These are phyloP conservation scores for Lasaia peninsularis DNA, from an alignment of 1,140 invertebrate species.

Conservation along the genomic window DNA sequence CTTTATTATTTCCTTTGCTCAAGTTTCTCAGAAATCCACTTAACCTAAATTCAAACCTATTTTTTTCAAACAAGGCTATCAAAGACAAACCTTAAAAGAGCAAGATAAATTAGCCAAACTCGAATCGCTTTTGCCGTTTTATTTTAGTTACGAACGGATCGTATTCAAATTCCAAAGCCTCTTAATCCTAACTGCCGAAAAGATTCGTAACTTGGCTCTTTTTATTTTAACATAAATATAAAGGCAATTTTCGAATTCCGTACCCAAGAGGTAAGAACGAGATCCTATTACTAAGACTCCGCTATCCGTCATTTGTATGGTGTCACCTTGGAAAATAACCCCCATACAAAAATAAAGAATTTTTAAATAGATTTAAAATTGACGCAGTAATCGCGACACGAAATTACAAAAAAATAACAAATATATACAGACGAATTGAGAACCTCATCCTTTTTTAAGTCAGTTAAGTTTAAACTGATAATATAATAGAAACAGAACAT, in stretches of 20 bases:
- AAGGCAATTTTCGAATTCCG: background rate
- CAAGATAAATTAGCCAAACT: conserved; percentile 6
- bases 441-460: no score
- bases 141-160: conserved; percentile 6
- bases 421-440: no score
- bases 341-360: no score
- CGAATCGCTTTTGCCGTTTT: background rate
- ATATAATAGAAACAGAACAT: no score
- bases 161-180: conserved; percentile 9
- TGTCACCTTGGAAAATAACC: no score
- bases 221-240: background rate
- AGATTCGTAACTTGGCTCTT: background rate
- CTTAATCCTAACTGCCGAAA: background rate
- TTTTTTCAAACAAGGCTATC: background rate
- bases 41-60: background rate
- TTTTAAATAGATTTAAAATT: no score
- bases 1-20: background rate
- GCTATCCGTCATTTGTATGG: no score
- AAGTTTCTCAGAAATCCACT: background rate
- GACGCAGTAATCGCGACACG: no score
- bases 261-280: no score
- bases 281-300: background rate
- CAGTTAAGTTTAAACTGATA: no score
- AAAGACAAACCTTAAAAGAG: conserved; percentile 7
- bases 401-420: no score